These are phyloP conservation scores for Hystrix brachyura DNA, from an alignment of 2,113 vertebrate species.

Conservation along the genomic window DNA sequence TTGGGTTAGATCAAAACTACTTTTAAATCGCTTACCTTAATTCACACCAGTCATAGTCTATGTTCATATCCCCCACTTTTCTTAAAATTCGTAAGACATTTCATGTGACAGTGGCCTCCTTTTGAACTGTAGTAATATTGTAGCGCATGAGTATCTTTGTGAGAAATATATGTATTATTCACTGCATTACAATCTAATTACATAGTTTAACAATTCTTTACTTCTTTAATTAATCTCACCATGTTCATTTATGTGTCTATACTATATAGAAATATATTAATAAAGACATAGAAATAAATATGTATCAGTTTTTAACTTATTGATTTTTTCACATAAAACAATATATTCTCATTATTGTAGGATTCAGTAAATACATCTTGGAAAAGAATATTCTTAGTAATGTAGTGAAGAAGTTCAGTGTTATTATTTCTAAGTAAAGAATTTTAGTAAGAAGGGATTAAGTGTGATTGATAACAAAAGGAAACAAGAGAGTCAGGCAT, in stretches of 20 bases:
- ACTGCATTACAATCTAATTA: neutral
- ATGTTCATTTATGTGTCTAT: neutral
- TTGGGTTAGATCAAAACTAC: neutral
- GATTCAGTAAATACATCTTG: neutral
- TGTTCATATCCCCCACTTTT: neutral
- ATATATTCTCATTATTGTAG: neutral
- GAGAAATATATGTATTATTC: neutral
- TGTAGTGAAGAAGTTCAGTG: neutral
- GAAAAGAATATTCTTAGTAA: neutral
- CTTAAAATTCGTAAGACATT: neutral
- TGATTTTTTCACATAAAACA: neutral
- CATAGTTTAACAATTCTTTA: neutral
- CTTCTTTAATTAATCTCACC: neutral
- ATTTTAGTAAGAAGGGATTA: neutral
- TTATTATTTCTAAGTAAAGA: neutral
- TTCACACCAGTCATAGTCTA: neutral
- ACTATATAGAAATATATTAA: neutral
- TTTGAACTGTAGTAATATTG: neutral
- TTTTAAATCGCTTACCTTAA: neutral
- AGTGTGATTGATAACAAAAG: neutral
- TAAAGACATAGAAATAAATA: neutral
- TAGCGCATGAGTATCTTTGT: neutral
- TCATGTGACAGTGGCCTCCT: neutral
- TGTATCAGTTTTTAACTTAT: neutral
- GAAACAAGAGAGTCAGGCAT: neutral